Conservation (phyloP, 2,888 invertebrate genomes). For the Fissipunctia ypsillon region DNA sequence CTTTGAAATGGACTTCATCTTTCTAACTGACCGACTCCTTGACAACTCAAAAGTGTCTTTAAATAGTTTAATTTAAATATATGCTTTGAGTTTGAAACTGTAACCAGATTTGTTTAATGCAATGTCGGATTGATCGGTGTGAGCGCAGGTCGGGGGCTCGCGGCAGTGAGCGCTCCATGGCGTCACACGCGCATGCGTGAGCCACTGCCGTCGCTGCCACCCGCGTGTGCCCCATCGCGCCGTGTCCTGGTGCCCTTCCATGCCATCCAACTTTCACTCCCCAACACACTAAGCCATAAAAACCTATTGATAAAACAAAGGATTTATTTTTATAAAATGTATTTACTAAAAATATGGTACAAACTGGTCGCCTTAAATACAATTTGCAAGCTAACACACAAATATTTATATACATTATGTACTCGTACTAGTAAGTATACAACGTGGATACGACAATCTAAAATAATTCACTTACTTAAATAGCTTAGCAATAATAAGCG, state of each 20-base stretch:
- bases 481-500: not conserved
- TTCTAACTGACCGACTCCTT: not conserved
- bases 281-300: slow-evolving; percentile 69
- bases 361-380: not conserved
- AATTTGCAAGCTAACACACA: not conserved
- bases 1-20: not conserved
- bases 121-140: slow-evolving; percentile 70
- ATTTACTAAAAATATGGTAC: not conserved
- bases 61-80: not conserved
- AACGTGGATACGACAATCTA: too few relatives aligned
- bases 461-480: not conserved
- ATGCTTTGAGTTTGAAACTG: not conserved
- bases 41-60: not conserved
- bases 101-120: not conserved
- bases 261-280: slow-evolving; percentile 87
- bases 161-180: slow-evolving; percentile 66
- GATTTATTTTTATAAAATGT: not conserved
- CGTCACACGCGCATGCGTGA: slow-evolving; percentile 80
- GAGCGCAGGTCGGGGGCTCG: slow-evolving; percentile 60
- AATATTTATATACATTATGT: not conserved
- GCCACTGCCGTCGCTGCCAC: slow-evolving; percentile 64
- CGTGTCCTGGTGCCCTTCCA: slow-evolving; percentile 88
- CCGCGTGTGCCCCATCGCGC: slow-evolving; percentile 74
- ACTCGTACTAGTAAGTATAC: too few relatives aligned
- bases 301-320: slow-evolving; percentile 66